These are phyloP conservation scores for Chironomus tepperi DNA, from an alignment of 1,140 invertebrate genomes.

Conservation along the genomic window DNA sequence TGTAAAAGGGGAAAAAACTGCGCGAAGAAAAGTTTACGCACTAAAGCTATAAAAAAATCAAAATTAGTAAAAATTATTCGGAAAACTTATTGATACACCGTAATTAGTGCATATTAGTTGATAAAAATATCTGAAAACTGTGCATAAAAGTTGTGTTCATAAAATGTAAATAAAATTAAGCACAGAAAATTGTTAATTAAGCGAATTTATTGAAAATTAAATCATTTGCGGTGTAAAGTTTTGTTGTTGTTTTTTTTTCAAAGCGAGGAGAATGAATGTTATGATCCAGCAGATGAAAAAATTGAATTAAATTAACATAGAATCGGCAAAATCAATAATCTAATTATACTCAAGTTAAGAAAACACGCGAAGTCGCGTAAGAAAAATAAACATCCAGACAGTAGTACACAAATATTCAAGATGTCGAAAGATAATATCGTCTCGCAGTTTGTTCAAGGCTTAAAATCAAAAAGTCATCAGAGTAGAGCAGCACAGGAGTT, in stretches of 20 bases:
- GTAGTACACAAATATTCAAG: neutral
- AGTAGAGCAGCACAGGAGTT: conserved; percentile 79
- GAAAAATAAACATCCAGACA: neutral
- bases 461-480: conserved; percentile 81
- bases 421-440: conserved; percentile 44
- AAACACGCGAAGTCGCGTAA: too few species aligned
- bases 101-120: too few species aligned
- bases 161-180: too few species aligned
- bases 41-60: too few species aligned
- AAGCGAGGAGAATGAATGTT: neutral
- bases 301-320: neutral
- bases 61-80: too few species aligned
- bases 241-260: neutral
- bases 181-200: too few species aligned
- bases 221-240: neutral
- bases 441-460: conserved; percentile 70
- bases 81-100: too few species aligned
- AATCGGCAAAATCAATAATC: neutral
- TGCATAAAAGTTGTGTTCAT: too few species aligned
- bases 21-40: too few species aligned
- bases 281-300: neutral
- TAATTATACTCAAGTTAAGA: neutral
- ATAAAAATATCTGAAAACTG: too few species aligned
- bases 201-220: too few species aligned
- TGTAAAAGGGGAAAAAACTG: too few species aligned